phyloP scores from a whole-genome alignment of 2,113 vertebrate genomes.

The Motacilla alba region DNA sequence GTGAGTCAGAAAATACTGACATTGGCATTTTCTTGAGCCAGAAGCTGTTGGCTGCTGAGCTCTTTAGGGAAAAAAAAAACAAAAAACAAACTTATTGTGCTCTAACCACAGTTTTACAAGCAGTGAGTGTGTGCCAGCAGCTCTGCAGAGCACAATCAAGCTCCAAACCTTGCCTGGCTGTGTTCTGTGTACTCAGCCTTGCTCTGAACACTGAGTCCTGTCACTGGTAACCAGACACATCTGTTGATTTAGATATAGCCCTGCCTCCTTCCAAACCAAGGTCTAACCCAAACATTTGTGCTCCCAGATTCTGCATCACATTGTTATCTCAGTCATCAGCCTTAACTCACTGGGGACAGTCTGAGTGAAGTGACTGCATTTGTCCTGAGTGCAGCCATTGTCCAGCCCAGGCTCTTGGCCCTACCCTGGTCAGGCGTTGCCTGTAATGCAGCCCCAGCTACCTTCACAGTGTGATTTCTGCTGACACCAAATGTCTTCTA shows the following conservation, averaged over 20 bases:
- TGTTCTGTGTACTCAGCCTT: not conserved
- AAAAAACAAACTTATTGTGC: not conserved
- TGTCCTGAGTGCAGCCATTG: not conserved
- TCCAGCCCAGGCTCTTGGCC: no score
- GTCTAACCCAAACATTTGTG: not conserved
- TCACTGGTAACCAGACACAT: not conserved
- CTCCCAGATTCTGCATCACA: not conserved
- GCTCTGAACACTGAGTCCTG: not conserved
- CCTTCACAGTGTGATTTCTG: not conserved
- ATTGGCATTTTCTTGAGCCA: not conserved
- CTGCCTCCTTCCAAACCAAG: not conserved
- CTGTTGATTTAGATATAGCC: not conserved
- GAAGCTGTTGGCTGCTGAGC: not conserved
- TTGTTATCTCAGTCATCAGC: not conserved
- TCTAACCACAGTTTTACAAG: not conserved
- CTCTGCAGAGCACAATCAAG: not conserved
- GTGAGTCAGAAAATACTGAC: not conserved
- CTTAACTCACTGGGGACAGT: not conserved
- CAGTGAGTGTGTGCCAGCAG: not conserved
- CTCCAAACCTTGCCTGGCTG: not conserved
- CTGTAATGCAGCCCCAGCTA: not conserved
- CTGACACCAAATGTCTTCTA: rapidly evolving
- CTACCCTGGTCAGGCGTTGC: not conserved
- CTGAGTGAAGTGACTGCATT: not conserved
- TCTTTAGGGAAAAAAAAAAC: not conserved